These are phyloP conservation scores for Polyploca ridens DNA, from an alignment of 2,888 invertebrate genomes.

Conservation along the genomic window DNA sequence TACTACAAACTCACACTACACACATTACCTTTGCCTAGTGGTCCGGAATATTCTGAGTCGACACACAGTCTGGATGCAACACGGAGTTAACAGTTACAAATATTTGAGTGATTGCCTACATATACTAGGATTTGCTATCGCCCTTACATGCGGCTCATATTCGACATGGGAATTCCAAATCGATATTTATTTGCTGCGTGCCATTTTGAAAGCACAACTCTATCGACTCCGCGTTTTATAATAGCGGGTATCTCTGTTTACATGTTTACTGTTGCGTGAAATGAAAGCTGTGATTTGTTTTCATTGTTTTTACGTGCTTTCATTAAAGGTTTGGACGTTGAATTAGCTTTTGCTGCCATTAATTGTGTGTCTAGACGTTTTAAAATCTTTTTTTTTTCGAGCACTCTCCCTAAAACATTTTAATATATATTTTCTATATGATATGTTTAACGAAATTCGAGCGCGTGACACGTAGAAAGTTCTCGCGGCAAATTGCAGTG, in stretches of 20 bases:
- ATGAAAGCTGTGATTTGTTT: constrained; percentile 19
- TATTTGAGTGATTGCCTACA: constrained; percentile 67
- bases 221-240: constrained; percentile 10
- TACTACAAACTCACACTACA: constrained; percentile 39
- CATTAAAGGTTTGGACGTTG: constrained; percentile 4
- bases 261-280: constrained; percentile 27
- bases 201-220: neutral
- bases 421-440: constrained; percentile 45
- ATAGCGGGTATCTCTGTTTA: constrained; percentile 23
- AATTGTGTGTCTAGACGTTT: constrained; percentile 7
- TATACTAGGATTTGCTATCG: constrained; percentile 33
- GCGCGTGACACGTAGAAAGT: constrained; percentile 42
- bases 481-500: constrained; percentile 67
- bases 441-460: constrained; percentile 35
- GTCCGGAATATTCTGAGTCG: constrained; percentile 42
- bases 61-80: constrained; percentile 37
- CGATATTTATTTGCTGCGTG: neutral
- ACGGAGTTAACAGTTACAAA: constrained; percentile 53
- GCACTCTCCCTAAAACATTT: constrained; percentile 25
- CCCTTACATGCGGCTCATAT: constrained; percentile 2
- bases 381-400: neutral
- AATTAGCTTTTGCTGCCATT: constrained; percentile 8
- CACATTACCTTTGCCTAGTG: constrained; percentile 61
- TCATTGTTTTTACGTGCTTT: constrained; percentile 10
- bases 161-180: constrained; percentile 3